Conservation (phyloP, 2,888 invertebrate genomes). For the Noctua janthina region DNA sequence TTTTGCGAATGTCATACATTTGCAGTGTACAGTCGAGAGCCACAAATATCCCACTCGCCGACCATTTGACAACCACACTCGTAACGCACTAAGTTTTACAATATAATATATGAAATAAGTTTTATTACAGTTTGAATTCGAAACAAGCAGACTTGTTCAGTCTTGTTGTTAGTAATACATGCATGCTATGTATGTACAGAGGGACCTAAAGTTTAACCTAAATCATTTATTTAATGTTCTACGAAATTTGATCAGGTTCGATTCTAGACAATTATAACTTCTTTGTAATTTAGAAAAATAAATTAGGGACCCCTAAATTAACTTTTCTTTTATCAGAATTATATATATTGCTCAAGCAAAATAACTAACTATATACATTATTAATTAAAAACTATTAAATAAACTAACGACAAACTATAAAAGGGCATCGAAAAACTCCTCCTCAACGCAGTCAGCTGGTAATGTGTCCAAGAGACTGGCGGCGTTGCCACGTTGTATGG, state of each 20-base stretch:
- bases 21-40: constrained; percentile 12
- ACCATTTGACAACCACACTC: constrained; percentile 39
- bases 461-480: no score
- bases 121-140: constrained; percentile 44
- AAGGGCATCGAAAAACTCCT: no score
- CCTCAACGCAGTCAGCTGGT: no score
- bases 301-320: no score
- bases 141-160: constrained; percentile 22
- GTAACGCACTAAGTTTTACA: constrained; percentile 43
- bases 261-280: no score
- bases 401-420: no score
- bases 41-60: constrained; percentile 39
- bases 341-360: no score
- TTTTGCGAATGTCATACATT: background rate
- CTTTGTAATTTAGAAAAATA: background rate
- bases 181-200: background rate
- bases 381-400: no score
- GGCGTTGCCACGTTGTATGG: no score
- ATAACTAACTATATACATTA: no score
- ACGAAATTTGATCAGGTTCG: background rate
- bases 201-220: background rate
- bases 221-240: background rate
- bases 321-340: no score
- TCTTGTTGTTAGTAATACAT: constrained; percentile 1
- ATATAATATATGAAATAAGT: constrained; percentile 53